Evolutionary conservation across 2,113 vertebrate species (phyloP), one percentile per base, ranked within the genome.

Genomic region (Toxotes chatareus): DNA sequence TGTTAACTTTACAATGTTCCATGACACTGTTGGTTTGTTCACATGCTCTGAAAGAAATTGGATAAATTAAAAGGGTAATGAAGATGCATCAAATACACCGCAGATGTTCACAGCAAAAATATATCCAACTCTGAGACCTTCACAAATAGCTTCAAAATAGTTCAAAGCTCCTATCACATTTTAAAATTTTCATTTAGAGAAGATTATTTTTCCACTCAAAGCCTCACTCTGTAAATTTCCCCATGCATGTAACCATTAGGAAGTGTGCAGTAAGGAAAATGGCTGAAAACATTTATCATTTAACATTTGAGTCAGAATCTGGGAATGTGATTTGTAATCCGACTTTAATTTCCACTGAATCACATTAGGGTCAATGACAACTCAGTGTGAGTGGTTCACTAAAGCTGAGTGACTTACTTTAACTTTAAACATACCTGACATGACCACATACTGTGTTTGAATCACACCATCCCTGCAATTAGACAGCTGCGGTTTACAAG

Each of bases 351-450:
- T 63, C 32, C 34, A 64, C 16, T 40, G 47, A 68, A 10, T 65
- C 73, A n/a, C n/a, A n/a, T n/a, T n/a, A n/a, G n/a, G n/a, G n/a
- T n/a, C n/a, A n/a, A n/a, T n/a, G 19, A 7, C 32, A 64, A 51
- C 57, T 68, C 36, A 51, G 34, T 27, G 23, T 5, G 17, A 49
- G 46, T 55, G 42, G 19, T 51, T 69, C 36, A 57, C 16, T 56
- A 57, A 74, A 83, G 56, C n/a, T 51, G 19, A 67, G 57, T 72
- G 38, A 73, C 63, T 34, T 51, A 47, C 32, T 77, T 81, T 66
- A 63, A 36, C 31, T 11, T 19, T 32, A 57, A 55, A 53, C 49
- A 63, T 4, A 64, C 12, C 38, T 65, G 32, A 59, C 38, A 32
- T 12, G 31, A 84, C 56, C 17, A 7, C 67, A n/a, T 4, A 12